Base-by-base conservation (phyloP, 53 echinoderm and acorn worm genomes). In the Echinometra lucunter region DNA sequence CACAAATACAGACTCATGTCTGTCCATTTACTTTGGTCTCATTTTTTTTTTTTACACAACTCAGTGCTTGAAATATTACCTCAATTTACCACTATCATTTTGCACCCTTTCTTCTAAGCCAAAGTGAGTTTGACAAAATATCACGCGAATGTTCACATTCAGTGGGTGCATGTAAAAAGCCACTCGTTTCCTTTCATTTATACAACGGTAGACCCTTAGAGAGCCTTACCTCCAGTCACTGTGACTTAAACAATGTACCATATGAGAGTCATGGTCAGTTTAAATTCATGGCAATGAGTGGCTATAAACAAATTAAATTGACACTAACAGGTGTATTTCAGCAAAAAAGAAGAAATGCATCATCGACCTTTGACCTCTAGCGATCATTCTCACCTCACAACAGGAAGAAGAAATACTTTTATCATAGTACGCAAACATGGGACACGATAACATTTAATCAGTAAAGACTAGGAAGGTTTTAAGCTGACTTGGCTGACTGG, bases 351-450 rank as follows among this genome's bases (percentile, higher is more conserved):
- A 44, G 49, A 80, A 44, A 83, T 47, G 25, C 47, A 25, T 85
- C 85, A 85, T 85, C 40, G 28, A 85, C 85, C 85, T 85, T 85
- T 81, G 81, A 81, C 81, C 81, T 81, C 44, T 49, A 47, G 49
- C 85, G 1, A 85, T 49, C 49, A 28, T 47, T 85, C 85, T 85
- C 16, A 85, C 53, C 85, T 85, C 16, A 85, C 53, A 47, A 25
- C 4, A 89, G 60, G 89, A 60, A 89, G 89, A 89, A 89, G 89
- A 89, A 85, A 53, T 85, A 85, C n/a, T 49, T 28, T 49, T 49
- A 45, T 89, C 27, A 58, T 89, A 89, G 89, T 89, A 89, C 89
- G 60, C 89, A 89, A 58, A 60, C 40, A 89, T 34, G 58, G 57
- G 89, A 58, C 89, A 89, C 35, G 60, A 89, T 28, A 23, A 85